Evolutionary conservation across 2,888 invertebrate genomes (phyloP).

Genomic region (Machimus atricapillus): DNA sequence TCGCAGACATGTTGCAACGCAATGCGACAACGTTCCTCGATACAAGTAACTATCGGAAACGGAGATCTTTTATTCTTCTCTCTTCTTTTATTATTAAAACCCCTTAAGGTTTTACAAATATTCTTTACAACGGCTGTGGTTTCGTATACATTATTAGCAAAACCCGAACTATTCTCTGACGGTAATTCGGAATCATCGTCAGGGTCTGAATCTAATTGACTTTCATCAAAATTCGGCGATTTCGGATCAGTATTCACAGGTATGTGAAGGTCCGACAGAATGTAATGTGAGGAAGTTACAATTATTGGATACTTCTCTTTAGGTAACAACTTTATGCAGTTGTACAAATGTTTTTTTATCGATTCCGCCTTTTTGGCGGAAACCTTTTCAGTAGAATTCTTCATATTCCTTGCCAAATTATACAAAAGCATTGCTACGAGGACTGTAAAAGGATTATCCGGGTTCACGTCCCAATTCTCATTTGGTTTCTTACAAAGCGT

Average conservation of each 20-base stretch:
- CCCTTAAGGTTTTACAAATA: conserved; percentile 59
- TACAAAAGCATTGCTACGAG: conserved; percentile 93
- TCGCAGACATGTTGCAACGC: conserved; percentile 76
- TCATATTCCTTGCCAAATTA: conserved; percentile 87
- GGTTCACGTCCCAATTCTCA: conserved; percentile 78
- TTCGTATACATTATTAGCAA: conserved; percentile 53
- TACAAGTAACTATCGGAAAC: conserved; percentile 62
- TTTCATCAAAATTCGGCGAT: conserved; percentile 65
- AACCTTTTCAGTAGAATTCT: conserved; percentile 60
- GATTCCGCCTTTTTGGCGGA: conserved; percentile 74
- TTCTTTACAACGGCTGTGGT: conserved; percentile 58
- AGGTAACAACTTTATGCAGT: conserved; percentile 79
- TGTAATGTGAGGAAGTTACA: conserved; percentile 86
- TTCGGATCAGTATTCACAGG: conserved; percentile 83
- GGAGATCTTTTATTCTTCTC: conserved; percentile 54
- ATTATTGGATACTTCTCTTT: conserved; percentile 85
- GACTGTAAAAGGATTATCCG: conserved; percentile 89
- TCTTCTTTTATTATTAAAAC: conserved; percentile 54
- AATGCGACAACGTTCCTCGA: conserved; percentile 71
- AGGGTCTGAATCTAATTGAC: conserved; percentile 59
- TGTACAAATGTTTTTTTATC: conserved; percentile 80
- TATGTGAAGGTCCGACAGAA: conserved; percentile 85
- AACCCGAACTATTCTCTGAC: conserved; percentile 50
- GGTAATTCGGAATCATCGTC: conserved; percentile 58
- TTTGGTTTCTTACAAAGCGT: conserved; percentile 72